Evolutionary conservation across 2,888 invertebrate species (phyloP), one percentile per base, ranked within the genome.

Genomic region (Leptopterna dolabrata): DNA sequence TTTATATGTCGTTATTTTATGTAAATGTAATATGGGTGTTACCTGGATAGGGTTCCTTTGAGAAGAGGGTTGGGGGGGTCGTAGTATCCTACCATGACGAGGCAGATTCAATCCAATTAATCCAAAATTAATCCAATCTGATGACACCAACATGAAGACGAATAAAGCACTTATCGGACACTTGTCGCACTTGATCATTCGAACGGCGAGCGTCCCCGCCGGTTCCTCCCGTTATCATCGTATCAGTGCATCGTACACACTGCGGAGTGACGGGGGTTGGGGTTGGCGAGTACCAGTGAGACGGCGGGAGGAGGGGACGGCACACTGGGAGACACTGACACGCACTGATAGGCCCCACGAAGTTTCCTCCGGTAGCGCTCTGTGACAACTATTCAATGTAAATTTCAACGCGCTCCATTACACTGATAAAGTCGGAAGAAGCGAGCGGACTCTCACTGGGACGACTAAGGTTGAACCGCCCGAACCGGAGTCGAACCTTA

Each of bases 11-110:
- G 36, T 36, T 36, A 4, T 36, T 36, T 4, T 36, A 7, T 36
- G 2, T 36, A 4, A 36, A 36, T 36, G 36, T 4, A 36, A 36
- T 36, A 4, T 36, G 36, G 7, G 36, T 36, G 4, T 63, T 43
- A 94, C 94, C 94, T 94, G 91, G 93, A 93, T 91, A 93, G 92
- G 89, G 93, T 93, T 91, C 93, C 94, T 92, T 94, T 94, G 91
- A 94, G 92, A 90, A 94, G 92, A 90, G 93, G 94, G 92, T 94
- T 94, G 90, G 93, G 93, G 90, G 93, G 93, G 91, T 92, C 92
- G 92, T 93, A 93, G 91, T 93, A 93, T 90, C 93, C 93, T 89
- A 93, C 93, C 91, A 92, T 88, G 90, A 90, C 99, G 99, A 92
- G 97, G 98, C 30, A 55, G 63, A 30, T 19, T n/a, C 19, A 19